Percentiles rank a stretch among this genome's conserved stretches.
phyloP scores from a whole-genome alignment of 2,113 vertebrate genomes.

The Brienomyrus longianalis region DNA sequence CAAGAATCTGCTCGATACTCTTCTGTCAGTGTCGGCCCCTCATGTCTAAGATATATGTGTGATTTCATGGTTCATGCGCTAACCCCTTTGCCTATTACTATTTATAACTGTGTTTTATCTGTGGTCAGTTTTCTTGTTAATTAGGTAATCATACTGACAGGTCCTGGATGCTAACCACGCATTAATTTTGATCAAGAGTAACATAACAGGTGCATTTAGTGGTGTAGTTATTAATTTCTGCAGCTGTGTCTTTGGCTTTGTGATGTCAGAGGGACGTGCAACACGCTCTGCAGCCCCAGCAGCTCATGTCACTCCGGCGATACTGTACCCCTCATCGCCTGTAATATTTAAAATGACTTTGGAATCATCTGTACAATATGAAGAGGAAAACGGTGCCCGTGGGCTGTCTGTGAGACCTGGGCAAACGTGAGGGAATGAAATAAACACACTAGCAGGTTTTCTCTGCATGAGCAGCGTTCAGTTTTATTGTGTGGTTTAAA shows the following conservation, averaged over 20 bases:
- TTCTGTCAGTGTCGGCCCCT: conserved; percentile 25
- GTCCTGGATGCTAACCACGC: background rate
- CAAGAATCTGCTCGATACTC: background rate
- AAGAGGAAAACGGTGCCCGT: conserved; percentile 34
- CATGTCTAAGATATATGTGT: conserved; percentile 16
- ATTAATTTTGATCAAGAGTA: background rate
- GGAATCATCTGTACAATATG: background rate
- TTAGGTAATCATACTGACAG: background rate
- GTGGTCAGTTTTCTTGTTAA: background rate
- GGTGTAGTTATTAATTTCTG: background rate
- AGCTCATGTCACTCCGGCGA: too few species aligned
- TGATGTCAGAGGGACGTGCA: background rate
- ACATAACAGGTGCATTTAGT: background rate
- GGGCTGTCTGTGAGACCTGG: background rate
- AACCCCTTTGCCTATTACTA: background rate
- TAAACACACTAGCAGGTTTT: background rate
- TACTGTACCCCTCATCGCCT: background rate
- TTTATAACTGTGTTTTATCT: conserved; percentile 3
- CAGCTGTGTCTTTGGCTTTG: background rate
- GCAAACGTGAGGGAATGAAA: background rate
- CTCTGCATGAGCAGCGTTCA: background rate
- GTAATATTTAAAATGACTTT: background rate
- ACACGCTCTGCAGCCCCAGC: background rate
- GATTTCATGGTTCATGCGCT: background rate
- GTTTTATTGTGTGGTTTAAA: background rate